Conservation (phyloP, 1,140 invertebrate genomes). For the Hydropsyche tenuis region DNA sequence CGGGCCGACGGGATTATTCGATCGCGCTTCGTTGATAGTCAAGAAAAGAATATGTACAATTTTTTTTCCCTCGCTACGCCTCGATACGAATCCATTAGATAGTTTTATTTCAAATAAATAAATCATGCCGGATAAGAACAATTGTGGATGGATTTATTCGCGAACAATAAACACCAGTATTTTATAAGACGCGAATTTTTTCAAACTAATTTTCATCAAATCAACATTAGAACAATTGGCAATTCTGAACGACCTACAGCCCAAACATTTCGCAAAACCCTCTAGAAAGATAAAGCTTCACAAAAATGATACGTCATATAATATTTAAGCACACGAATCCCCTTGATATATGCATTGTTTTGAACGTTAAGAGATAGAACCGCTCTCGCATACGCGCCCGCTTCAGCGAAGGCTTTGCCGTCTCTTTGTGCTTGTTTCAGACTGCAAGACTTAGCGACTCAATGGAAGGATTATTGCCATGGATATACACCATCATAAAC, state of each 20-base stretch:
- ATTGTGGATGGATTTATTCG: not conserved
- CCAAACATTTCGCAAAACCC: too few species aligned
- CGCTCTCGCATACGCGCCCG: not conserved
- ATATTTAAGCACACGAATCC: not conserved
- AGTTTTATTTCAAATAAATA: constrained; percentile 3
- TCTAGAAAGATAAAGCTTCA: too few species aligned
- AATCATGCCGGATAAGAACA: constrained; percentile 18
- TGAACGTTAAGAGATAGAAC: too few species aligned
- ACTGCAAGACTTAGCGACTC: constrained; percentile 15
- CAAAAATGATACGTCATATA: not conserved
- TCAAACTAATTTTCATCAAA: too few species aligned
- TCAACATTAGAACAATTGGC: too few species aligned
- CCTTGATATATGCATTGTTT: not conserved
- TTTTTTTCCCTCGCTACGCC: not conserved
- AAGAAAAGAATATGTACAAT: not conserved
- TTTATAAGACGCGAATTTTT: too few species aligned
- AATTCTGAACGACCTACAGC: too few species aligned
- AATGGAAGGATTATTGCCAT: constrained; percentile 2
- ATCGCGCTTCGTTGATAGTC: not conserved
- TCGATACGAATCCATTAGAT: constrained; percentile 18
- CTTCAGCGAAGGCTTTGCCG: not conserved
- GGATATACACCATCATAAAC: not conserved
- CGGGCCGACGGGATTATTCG: constrained; percentile 1
- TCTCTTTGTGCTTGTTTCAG: constrained; percentile 6
- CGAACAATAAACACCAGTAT: not conserved